Conservation (phyloP, 1,140 invertebrate genomes). For the Brachionus asplanchnoidis region DNA sequence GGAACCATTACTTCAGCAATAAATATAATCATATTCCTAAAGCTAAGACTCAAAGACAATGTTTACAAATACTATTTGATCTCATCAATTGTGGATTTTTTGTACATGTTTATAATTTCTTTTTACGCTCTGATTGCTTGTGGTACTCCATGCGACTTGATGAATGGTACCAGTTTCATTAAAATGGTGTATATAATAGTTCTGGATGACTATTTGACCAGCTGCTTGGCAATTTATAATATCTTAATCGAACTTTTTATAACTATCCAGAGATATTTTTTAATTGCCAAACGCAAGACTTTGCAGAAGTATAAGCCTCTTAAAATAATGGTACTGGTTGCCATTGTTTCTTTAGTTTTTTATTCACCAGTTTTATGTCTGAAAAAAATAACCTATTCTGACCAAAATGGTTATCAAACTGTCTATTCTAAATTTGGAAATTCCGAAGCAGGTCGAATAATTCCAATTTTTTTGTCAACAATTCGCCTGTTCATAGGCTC, state of each 20-base stretch:
- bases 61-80: constrained; percentile 15
- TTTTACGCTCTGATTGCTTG: background rate
- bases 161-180: background rate
- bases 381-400: background rate
- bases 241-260: background rate
- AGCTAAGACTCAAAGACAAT: background rate
- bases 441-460: background rate
- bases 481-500: background rate
- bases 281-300: background rate
- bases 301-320: background rate
- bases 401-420: background rate
- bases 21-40: background rate
- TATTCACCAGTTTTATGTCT: background rate
- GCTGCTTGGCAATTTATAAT: constrained; percentile 9
- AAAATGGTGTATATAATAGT: background rate
- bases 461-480: background rate
- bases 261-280: background rate
- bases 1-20: background rate
- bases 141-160: constrained; percentile 9
- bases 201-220: constrained; percentile 1
- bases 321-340: background rate
- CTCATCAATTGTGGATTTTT: background rate
- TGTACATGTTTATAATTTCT: background rate
- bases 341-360: background rate
- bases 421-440: background rate